A percentile compares a stretch with the other conserved stretches of the same genome.
Conservation (phyloP, 2,113 vertebrate species). For the Pangasianodon hypophthalmus region DNA sequence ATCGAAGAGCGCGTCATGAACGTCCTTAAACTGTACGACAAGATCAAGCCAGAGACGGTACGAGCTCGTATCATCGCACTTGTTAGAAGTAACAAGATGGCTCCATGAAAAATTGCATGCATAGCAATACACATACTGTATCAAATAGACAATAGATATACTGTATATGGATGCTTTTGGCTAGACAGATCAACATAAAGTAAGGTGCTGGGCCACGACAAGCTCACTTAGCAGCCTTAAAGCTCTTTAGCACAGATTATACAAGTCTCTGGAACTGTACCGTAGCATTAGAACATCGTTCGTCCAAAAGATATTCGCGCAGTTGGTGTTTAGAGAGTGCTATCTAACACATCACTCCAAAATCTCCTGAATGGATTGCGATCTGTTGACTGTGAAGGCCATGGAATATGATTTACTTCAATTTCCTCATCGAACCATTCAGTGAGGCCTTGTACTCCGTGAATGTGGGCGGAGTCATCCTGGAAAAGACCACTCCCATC, state of each 20-base stretch:
- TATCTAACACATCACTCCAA: background rate
- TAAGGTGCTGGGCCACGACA: background rate
- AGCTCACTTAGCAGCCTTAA: background rate
- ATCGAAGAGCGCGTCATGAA: slow-evolving; percentile 90
- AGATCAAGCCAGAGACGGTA: slow-evolving; percentile 91
- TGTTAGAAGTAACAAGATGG: background rate
- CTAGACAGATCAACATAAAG: background rate
- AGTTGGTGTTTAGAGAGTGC: background rate
- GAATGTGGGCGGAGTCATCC: background rate
- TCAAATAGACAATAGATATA: background rate
- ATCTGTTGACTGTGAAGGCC: background rate
- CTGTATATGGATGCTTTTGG: background rate
- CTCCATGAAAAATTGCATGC: background rate
- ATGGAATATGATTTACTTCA: background rate
- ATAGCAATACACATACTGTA: background rate
- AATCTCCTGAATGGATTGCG: background rate
- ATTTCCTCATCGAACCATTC: background rate
- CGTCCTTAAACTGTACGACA: slow-evolving; percentile 93
- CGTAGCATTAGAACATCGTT: background rate
- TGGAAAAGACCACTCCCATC: background rate
- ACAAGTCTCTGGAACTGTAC: background rate
- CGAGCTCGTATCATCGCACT: slow-evolving; percentile 29
- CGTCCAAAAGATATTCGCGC: background rate
- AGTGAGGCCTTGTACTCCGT: background rate
- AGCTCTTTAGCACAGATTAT: background rate